Percentiles rank a stretch among this genome's conserved stretches.
phyloP scores from a whole-genome alignment of 2,797 vertebrate genomes.

The Alcedo atthis region DNA sequence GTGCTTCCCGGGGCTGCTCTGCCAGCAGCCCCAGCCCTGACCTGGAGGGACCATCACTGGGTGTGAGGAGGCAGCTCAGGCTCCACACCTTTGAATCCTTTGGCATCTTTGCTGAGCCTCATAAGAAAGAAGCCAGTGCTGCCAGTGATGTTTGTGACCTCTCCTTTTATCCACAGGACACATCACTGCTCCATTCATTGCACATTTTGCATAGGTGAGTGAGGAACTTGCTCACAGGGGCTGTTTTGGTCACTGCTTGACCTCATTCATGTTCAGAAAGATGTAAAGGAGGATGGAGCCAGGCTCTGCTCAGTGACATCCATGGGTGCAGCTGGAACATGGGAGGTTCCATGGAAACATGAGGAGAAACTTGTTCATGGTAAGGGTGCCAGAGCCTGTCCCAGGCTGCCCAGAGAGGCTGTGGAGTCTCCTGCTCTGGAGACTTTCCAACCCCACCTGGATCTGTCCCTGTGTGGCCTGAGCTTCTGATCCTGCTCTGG shows the following conservation, averaged over 20 bases:
- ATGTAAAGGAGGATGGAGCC: too few species aligned
- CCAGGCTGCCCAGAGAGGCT: too few species aligned
- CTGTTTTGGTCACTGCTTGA: not conserved
- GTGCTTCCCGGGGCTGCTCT: not conserved
- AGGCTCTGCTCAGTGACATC: too few species aligned
- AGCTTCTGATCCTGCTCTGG: too few species aligned
- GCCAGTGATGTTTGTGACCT: not conserved
- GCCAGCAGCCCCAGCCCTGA: slow-evolving; percentile 28
- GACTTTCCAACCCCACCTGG: too few species aligned
- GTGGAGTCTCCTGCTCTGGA: too few species aligned
- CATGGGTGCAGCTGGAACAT: too few species aligned
- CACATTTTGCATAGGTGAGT: not conserved
- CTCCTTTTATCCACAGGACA: not conserved
- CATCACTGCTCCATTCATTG: rapidly evolving
- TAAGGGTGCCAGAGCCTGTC: too few species aligned
- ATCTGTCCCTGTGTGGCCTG: too few species aligned
- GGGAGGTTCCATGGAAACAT: too few species aligned
- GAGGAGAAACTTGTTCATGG: too few species aligned
- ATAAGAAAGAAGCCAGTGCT: not conserved
- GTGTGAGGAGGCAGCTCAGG: slow-evolving; percentile 7
- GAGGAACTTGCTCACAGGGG: rapidly evolving
- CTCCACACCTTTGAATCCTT: slow-evolving; percentile 16
- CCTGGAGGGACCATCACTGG: not conserved
- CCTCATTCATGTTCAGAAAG: too few species aligned
- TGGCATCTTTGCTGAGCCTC: not conserved